Conservation (phyloP, 2,888 invertebrate genomes). For the Dromius quadrimaculatus region DNA sequence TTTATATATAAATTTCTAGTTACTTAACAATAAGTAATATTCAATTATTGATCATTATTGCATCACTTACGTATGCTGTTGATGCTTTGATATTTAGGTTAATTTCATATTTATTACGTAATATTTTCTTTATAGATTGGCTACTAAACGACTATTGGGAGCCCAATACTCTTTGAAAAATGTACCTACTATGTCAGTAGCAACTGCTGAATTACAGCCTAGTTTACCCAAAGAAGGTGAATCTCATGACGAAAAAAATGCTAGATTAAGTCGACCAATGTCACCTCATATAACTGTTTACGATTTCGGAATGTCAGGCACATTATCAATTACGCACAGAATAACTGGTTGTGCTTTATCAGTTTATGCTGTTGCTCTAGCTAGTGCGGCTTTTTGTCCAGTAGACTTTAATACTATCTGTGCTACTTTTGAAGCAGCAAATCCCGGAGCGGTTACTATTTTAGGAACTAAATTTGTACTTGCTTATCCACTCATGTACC, state of each 20-base stretch:
- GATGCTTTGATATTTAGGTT: slow-evolving; percentile 7
- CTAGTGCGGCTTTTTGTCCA: slow-evolving; percentile 28
- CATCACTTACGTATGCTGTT: too few species aligned
- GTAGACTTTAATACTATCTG: slow-evolving; percentile 30
- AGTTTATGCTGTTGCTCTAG: slow-evolving; percentile 31
- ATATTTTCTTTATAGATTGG: slow-evolving; percentile 33
- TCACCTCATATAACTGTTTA: slow-evolving; percentile 47
- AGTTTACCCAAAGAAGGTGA: slow-evolving; percentile 25
- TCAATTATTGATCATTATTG: neutral
- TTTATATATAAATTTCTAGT: neutral
- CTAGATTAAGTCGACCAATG: slow-evolving; percentile 39
- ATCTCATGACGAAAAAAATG: slow-evolving; percentile 37
- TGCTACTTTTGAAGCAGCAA: slow-evolving; percentile 33
- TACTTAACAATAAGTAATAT: neutral
- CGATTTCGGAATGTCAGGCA: slow-evolving; percentile 28
- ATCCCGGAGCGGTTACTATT: slow-evolving; percentile 29
- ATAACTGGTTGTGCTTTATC: slow-evolving; percentile 40
- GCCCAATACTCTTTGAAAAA: slow-evolving; percentile 27
- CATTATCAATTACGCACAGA: slow-evolving; percentile 46
- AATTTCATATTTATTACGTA: slow-evolving; percentile 34
- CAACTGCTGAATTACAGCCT: slow-evolving; percentile 7
- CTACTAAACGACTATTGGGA: slow-evolving; percentile 29
- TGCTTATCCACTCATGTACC: slow-evolving; percentile 43
- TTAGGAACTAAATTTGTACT: slow-evolving; percentile 33
- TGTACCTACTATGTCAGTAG: slow-evolving; percentile 31